A percentile compares a stretch with the other conserved stretches of the same genome.
Evolutionary conservation across 2,113 vertebrate species (phyloP).

Genomic region (Octodon degus): DNA sequence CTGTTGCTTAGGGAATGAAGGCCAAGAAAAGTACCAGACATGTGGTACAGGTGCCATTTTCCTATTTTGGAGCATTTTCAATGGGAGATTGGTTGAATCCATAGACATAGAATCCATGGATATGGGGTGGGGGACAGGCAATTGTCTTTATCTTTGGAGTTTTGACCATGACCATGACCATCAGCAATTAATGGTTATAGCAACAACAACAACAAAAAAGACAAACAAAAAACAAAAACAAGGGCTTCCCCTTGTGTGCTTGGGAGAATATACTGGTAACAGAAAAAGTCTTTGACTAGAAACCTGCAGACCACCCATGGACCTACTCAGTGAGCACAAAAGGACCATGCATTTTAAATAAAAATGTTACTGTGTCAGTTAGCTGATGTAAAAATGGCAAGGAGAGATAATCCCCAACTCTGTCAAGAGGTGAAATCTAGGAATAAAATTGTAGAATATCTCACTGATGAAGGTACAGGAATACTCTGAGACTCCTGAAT

Average conservation of each 20-base stretch:
- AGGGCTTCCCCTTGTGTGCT: constrained; percentile 97
- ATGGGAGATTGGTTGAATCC: background rate
- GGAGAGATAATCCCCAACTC: constrained; percentile 97
- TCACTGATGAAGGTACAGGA: constrained; percentile 99
- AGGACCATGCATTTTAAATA: constrained; percentile 96
- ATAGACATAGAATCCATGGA: background rate
- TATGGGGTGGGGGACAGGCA: background rate
- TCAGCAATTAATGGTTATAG: background rate
- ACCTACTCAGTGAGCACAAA: constrained; percentile 94
- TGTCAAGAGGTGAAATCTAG: constrained; percentile 99
- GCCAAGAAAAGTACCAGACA: background rate
- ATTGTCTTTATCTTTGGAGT: background rate
- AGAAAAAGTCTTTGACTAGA: constrained; percentile 91
- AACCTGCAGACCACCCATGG: constrained; percentile 98
- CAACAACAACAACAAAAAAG: background rate
- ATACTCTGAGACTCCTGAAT: constrained; percentile 76
- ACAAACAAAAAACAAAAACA: constrained; percentile 83
- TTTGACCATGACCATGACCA: background rate
- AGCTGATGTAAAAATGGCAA: constrained; percentile 99
- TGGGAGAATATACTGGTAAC: constrained; percentile 96
- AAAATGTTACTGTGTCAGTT: constrained; percentile 98
- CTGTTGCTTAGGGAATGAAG: background rate
- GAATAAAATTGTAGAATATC: constrained; percentile 99
- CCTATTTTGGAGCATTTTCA: background rate
- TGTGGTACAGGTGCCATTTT: background rate